Evolutionary conservation across 1,140 invertebrate species (phyloP), one percentile per base, ranked within the genome.

Genomic region (Physella acuta): DNA sequence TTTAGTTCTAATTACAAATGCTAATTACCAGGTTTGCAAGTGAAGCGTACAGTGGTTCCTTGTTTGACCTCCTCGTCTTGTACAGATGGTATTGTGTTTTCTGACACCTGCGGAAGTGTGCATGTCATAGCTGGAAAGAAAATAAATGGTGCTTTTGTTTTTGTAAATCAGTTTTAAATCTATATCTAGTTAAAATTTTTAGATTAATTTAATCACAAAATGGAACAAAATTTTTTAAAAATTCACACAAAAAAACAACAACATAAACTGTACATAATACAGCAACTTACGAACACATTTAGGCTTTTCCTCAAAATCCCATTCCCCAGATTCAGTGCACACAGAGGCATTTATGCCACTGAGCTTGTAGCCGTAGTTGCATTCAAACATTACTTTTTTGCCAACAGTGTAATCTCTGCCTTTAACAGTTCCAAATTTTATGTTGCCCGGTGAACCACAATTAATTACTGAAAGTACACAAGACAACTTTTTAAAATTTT

Each of bases 391-490:
- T 0, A 84, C 74, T 31, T 81, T 84, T 72, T 88, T 88, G 11
- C 85, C 84, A 71, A 85, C 90, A 28, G 75, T 84, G 75, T 87
- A 90, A 0, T 81, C 92, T 0, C 89, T 80, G 71, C 95, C 94
- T 36, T 90, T 89, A 3, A 92, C 87, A 24, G 89, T 88, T 17
- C 94, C 95, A 79, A 94, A 93, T 0, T 89, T 85, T 66, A 96
- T 84, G 0, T 90, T 88, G 20, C 91, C 88, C 1, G 97, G 91
- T 79, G 92, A 90, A 8, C 93, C 94, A 82, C 95, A 97, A 76
- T 96, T 92, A 55, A 97, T 89, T 82, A 92, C 94, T 95, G 78
- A 24, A 78, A n/a, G n/a, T n/a, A n/a, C n/a, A n/a, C n/a, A n/a
- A n/a, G n/a, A n/a, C n/a, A n/a, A n/a, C n/a, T n/a, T n/a, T n/a